Conservation (phyloP, 2,113 vertebrate genomes). For the Camelus dromedarius region DNA sequence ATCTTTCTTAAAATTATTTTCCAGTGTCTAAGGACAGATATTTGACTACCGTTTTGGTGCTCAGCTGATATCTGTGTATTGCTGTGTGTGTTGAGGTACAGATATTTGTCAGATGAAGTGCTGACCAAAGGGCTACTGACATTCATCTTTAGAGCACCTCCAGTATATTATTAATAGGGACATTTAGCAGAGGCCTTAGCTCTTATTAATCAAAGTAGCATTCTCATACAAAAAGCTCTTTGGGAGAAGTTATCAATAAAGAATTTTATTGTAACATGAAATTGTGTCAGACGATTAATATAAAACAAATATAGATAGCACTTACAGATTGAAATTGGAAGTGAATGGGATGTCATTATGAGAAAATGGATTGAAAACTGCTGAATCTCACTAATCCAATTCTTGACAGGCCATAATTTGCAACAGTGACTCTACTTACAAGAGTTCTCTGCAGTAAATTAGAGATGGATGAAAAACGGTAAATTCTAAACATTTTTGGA, state of each 20-base stretch:
- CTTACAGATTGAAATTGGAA: conserved; percentile 72
- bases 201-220: conserved; percentile 69
- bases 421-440: conserved; percentile 30
- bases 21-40: neutral
- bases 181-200: conserved; percentile 55
- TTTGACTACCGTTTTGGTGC: neutral
- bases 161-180: conserved; percentile 59
- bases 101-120: conserved; percentile 19
- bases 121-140: neutral
- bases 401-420: conserved; percentile 57
- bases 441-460: conserved; percentile 35
- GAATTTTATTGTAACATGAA: conserved; percentile 66
- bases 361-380: conserved; percentile 74
- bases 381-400: conserved; percentile 65
- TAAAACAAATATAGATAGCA: conserved; percentile 76
- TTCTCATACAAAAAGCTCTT: conserved; percentile 60
- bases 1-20: neutral
- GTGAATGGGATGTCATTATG: conserved; percentile 69
- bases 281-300: conserved; percentile 72
- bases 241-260: conserved; percentile 75
- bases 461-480: neutral
- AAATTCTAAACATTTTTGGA: conserved; percentile 40
- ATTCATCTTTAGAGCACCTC: neutral
- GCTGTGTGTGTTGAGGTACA: neutral
- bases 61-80: neutral